Conservation (phyloP, 2,888 invertebrate genomes). For the Periphyllus acericola region DNA sequence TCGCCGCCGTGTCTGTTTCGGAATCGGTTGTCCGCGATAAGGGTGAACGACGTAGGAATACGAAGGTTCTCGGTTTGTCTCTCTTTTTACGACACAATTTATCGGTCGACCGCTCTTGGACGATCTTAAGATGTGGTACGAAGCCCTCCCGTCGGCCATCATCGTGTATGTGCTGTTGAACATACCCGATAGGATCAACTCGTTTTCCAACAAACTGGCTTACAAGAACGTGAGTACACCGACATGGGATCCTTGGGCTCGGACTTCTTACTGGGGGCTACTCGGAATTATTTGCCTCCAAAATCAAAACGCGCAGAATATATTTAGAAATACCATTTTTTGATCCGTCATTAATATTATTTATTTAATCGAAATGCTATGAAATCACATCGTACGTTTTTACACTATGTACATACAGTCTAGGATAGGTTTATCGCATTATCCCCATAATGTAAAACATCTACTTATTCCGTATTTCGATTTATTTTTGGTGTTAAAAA, state of each 20-base stretch:
- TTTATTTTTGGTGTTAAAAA: too few relatives aligned
- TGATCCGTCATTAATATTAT: too few relatives aligned
- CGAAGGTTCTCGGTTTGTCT: not conserved
- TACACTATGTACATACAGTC: too few relatives aligned
- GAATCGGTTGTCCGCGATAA: not conserved
- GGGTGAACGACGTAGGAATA: not conserved
- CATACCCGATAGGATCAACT: conserved; percentile 73
- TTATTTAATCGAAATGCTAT: too few relatives aligned
- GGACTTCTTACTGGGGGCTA: too few relatives aligned
- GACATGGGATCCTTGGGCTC: not conserved
- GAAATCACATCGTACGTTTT: too few relatives aligned
- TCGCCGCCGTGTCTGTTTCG: not conserved
- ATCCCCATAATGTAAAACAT: too few relatives aligned
- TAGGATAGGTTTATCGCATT: too few relatives aligned
- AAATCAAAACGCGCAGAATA: too few relatives aligned
- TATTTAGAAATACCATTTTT: too few relatives aligned
- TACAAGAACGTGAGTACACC: conserved; percentile 74
- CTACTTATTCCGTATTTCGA: too few relatives aligned
- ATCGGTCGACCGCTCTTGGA: not conserved
- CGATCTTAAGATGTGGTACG: conserved; percentile 75
- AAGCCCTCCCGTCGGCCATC: conserved; percentile 75
- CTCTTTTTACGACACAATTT: not conserved
- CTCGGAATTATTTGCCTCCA: too few relatives aligned
- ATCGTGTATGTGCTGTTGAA: conserved; percentile 73
- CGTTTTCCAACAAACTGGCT: conserved; percentile 73